Evolutionary conservation across 2,888 invertebrate species (phyloP), one percentile per base, ranked within the genome.

Genomic region (Iselma pallidipennis): DNA sequence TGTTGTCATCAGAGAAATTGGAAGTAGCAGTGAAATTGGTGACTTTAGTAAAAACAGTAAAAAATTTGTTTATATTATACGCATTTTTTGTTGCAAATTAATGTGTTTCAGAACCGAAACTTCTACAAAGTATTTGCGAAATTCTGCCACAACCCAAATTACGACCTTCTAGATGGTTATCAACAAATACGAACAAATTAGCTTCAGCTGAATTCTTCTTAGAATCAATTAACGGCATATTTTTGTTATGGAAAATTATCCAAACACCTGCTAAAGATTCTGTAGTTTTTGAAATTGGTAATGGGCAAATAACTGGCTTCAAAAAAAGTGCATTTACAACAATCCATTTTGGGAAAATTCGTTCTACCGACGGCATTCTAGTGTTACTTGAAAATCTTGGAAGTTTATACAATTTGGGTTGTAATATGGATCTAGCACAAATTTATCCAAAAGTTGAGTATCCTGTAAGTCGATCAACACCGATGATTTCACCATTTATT

Each of bases 381-480:
- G n/a, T 10, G 6, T 54, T 59, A n/a, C 23, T 55, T n/a, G 49
- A 53, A 19, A 16, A n/a, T 23, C 25, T 59, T 12, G 59, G 59
- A 33, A 55, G 54, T 70, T 79, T 96, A 63, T 96, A 91, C 80
- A 87, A 89, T 67, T 83, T 85, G 25, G 97, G 98, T 1, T 75
- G 91, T 56, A 89, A 91, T 73, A 88, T 93, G 1, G 86, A 90
- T 64, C 79, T 95, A 4, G 85, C 90, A 0, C 87, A 88, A 58
- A 83, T 98, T 33, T 96, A 94, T 80, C 91, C 94, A 0, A 79
- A 84, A 23, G 83, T 94, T 0, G 75, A 86, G 42, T 94, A 88
- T 80, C 97, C 97, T 0, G 96, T 97, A 0, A 91, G 94, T 0
- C 86, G 90, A 53, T 73, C 71, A 5, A 77, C 77, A 19, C 71